Percentiles rank a stretch among this genome's conserved stretches.
Conservation (phyloP, 2,113 vertebrate species). For the Taxidea taxus region DNA sequence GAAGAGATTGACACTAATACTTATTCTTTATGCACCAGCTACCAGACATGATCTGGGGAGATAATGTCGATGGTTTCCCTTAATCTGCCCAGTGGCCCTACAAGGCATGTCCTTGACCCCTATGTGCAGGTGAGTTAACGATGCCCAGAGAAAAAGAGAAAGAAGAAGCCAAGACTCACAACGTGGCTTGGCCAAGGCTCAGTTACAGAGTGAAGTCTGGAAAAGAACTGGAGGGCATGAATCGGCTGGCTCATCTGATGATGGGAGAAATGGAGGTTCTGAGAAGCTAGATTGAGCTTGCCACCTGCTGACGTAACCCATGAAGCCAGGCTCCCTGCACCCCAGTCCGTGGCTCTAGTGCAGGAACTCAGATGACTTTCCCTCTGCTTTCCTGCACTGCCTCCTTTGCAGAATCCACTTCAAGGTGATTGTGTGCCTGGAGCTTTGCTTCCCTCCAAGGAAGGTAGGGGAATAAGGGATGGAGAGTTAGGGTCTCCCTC, state of each 20-base stretch:
- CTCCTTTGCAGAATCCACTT: not conserved
- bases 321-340: not conserved
- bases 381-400: not conserved
- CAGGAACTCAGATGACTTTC: not conserved
- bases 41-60: not conserved
- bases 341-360: fast-evolving
- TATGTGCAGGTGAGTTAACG: not conserved
- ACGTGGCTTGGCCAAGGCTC: not conserved
- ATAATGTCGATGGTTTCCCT: not conserved
- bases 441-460: not conserved
- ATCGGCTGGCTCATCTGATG: not conserved
- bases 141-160: not conserved
- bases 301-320: too few relatives aligned
- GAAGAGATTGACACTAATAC: not conserved
- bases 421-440: not conserved
- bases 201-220: not conserved
- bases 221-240: not conserved
- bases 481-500: not conserved
- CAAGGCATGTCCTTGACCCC: not conserved
- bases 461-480: not conserved
- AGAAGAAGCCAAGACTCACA: not conserved
- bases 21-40: not conserved
- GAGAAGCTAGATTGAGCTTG: not conserved
- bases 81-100: not conserved
- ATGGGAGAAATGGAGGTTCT: not conserved